A percentile compares a stretch with the other conserved stretches of the same genome.
These are phyloP conservation scores for Brachionus rotundiformis DNA, from an alignment of 1,140 invertebrate species.

Conservation along the genomic window DNA sequence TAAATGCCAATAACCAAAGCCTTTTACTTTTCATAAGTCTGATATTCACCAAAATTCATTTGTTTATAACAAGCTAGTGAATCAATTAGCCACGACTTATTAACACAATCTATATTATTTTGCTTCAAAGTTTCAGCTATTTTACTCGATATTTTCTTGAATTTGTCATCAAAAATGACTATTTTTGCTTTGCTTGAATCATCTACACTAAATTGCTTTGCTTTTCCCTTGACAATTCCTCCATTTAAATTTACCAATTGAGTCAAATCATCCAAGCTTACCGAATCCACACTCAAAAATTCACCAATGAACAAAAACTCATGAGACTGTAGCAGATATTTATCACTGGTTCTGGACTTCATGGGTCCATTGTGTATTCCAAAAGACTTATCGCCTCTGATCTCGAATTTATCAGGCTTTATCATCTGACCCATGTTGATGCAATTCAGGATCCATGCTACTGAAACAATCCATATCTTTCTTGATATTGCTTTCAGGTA, in stretches of 20 bases:
- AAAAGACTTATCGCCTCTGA: conserved; percentile 42
- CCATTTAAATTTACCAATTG: conserved; percentile 11
- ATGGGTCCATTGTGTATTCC: conserved; percentile 31
- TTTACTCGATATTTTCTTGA: conserved; percentile 19
- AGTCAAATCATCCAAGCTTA: conserved; percentile 30
- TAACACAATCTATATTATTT: conserved; percentile 38
- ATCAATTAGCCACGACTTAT: conserved; percentile 42
- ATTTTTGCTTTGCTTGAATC: neutral
- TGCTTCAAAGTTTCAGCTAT: conserved; percentile 3
- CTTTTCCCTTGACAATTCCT: neutral
- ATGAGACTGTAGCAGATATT: neutral
- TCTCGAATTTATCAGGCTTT: conserved; percentile 42
- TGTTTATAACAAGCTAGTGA: conserved; percentile 34
- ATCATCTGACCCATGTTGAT: neutral
- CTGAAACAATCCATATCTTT: conserved; percentile 44
- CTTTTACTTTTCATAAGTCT: conserved; percentile 31
- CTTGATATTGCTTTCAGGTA: conserved; percentile 42
- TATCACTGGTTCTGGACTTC: neutral
- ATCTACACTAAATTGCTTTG: conserved; percentile 29
- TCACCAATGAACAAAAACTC: conserved; percentile 46
- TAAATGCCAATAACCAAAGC: neutral
- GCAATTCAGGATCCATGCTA: conserved; percentile 35
- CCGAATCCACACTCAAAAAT: conserved; percentile 21
- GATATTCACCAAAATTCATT: neutral
- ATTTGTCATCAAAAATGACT: conserved; percentile 46